phyloP scores from a whole-genome alignment of 2,797 vertebrate genomes.

The Halcyon badia region DNA sequence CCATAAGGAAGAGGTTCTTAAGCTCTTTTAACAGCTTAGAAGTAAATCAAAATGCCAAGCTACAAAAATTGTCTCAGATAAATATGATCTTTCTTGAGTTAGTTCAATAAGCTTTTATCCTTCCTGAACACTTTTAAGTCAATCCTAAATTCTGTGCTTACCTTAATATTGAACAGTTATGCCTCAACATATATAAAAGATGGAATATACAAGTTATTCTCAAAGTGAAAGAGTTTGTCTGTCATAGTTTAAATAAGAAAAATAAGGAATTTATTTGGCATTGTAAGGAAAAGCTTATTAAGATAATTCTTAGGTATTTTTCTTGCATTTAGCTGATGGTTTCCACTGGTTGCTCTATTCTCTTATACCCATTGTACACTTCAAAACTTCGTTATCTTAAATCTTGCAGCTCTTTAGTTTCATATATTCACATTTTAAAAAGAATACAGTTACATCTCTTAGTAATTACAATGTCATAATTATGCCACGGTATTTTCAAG shows the following conservation, averaged over 20 bases:
- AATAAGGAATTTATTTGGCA: not conserved
- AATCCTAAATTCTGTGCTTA: slow-evolving; percentile 73
- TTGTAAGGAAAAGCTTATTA: not conserved
- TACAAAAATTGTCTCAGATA: slow-evolving; percentile 81
- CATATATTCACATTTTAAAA: not conserved
- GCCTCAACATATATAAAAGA: slow-evolving; percentile 40
- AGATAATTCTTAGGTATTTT: not conserved
- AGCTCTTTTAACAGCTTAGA: slow-evolving; percentile 82
- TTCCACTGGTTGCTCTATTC: not conserved
- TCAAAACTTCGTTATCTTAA: not conserved
- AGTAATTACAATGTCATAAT: slow-evolving; percentile 47
- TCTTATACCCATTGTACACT: not conserved
- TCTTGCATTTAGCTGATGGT: not conserved
- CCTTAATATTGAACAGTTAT: slow-evolving; percentile 69
- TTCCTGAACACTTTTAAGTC: slow-evolving; percentile 74
- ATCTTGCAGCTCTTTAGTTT: not conserved
- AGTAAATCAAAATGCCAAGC: slow-evolving; percentile 82
- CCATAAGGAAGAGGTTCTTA: slow-evolving; percentile 75
- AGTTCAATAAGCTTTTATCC: slow-evolving; percentile 79
- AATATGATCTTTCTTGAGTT: slow-evolving; percentile 77
- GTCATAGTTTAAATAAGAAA: slow-evolving; percentile 39
- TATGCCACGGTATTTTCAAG: slow-evolving; percentile 49
- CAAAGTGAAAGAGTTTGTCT: slow-evolving; percentile 31
- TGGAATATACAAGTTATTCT: slow-evolving; percentile 22
- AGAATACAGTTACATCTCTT: not conserved